phyloP scores from a whole-genome alignment of 2,888 invertebrate genomes.

The Eudemis profundana region DNA sequence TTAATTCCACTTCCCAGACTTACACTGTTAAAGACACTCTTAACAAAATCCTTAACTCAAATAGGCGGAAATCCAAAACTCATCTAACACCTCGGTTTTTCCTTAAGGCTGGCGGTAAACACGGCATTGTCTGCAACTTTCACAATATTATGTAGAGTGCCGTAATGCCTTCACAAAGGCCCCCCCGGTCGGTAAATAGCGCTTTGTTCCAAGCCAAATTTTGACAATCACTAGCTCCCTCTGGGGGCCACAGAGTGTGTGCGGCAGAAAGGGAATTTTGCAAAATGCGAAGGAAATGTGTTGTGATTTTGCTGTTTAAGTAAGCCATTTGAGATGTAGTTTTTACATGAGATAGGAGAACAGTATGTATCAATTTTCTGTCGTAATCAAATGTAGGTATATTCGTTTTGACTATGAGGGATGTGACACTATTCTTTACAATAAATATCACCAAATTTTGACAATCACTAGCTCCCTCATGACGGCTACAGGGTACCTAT shows the following conservation, averaged over 20 bases:
- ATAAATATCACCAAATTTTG: too few relatives aligned
- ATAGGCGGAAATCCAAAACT: constrained; percentile 27
- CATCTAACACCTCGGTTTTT: constrained; percentile 58
- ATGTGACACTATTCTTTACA: too few relatives aligned
- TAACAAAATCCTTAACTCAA: constrained; percentile 15
- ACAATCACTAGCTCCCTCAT: too few relatives aligned
- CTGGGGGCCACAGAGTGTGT: constrained; percentile 67
- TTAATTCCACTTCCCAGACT: too few relatives aligned
- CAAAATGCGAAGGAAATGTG: constrained; percentile 43
- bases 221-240: constrained; percentile 85
- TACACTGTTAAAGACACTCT: constrained; percentile 13
- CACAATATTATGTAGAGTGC: constrained; percentile 85
- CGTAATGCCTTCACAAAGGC: constrained; percentile 83
- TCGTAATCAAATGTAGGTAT: too few relatives aligned
- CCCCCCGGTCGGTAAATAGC: constrained; percentile 82
- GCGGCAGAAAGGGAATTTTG: constrained; percentile 25
- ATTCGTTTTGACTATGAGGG: too few relatives aligned
- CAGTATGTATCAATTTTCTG: too few relatives aligned
- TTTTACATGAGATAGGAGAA: too few relatives aligned
- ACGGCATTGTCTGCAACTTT: constrained; percentile 79
- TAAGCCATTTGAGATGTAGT: too few relatives aligned
- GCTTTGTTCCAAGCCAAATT: constrained; percentile 87
- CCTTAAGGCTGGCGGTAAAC: constrained; percentile 71
- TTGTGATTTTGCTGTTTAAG: not conserved
- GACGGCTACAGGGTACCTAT: too few relatives aligned